Conservation (phyloP, 2,113 vertebrate species). For the Lophius piscatorius region DNA sequence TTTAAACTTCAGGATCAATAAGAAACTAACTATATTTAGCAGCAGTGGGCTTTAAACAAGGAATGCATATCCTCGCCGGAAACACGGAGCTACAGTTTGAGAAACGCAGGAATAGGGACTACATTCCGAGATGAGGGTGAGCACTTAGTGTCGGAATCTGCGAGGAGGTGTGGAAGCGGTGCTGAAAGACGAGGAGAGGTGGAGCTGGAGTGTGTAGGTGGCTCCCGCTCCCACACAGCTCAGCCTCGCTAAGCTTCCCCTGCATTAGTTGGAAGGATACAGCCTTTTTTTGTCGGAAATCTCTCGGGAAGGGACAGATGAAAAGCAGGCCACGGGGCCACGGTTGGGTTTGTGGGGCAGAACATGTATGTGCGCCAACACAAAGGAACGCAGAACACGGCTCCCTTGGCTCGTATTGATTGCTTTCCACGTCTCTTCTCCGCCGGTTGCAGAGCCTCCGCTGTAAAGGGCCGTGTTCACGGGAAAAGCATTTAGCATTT, state of each 20-base stretch:
- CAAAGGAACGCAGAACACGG: constrained; percentile 39
- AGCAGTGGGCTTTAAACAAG: too few species aligned
- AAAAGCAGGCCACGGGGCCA: constrained; percentile 73
- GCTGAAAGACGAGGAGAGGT: constrained; percentile 53
- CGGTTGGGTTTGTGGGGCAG: constrained; percentile 46
- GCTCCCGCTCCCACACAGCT: constrained; percentile 65
- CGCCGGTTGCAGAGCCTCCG: constrained; percentile 45
- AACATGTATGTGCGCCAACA: constrained; percentile 46
- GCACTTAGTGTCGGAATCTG: constrained; percentile 37
- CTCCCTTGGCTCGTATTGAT: constrained; percentile 66
- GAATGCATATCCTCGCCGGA: too few species aligned
- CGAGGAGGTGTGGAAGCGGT: constrained; percentile 58
- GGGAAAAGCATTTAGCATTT: constrained; percentile 54
- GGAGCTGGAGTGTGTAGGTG: constrained; percentile 66
- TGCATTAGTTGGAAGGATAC: constrained; percentile 58
- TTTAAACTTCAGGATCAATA: too few species aligned
- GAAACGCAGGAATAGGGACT: constrained; percentile 10
- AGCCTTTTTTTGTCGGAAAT: constrained; percentile 64
- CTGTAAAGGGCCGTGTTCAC: constrained; percentile 47
- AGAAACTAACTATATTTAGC: too few species aligned
- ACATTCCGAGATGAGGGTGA: constrained; percentile 33
- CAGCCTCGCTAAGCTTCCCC: constrained; percentile 45
- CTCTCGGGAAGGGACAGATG: constrained; percentile 75
- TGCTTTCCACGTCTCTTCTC: constrained; percentile 45
- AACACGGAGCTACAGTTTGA: background rate